Evolutionary conservation across 2,888 invertebrate genomes (phyloP), one percentile per base, ranked within the genome.

Genomic region (Petrolisthes cinctipes): DNA sequence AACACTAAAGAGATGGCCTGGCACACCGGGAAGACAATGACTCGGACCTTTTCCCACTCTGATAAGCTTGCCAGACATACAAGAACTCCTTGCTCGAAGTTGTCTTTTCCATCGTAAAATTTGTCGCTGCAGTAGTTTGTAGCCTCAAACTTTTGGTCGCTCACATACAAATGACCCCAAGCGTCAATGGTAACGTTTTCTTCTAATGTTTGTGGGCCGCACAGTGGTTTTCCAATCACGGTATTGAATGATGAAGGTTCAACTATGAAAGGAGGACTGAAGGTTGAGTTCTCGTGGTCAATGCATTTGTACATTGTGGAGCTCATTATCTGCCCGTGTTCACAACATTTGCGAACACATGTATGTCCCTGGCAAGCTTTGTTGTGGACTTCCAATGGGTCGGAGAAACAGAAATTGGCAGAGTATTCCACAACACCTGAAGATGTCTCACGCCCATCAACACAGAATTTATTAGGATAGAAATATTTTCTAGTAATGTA

Each of bases 331-430:
- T 88, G 71, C n/a, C 76, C 81, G 6, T 66, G 6, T 75, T 73
- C 23, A 53, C 87, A 88, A 71, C 87, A 88, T 51, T 88, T 88
- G 4, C 83, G 80, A 17, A 88, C 68, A 54, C 87, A 88, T 5
- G 66, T 66, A 6, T 75, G 57, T 20, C 68, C 80, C 3, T 73
- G 23, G 51, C 87, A 88, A 5, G 57, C 51, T 57, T 51, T 66
- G 23, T 82, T 4, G 61, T 84, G 81, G 5, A 7, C 5, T 17
- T 82, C 23, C 14, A 11, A 37, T 20, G 87, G 87, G 56, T 81
- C 17, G 6, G 51, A n/a, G 56, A 81, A 88, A 23, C 87, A 88
- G 3, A 84, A 51, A 7, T 84, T 88, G 54, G 75, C 84, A 9
- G 76, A 75, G 68, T 88, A 88, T 5, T 9, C 51, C 17, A 81